Base-by-base conservation (phyloP, 2,888 invertebrate genomes). In the Drosophila subsilvestris region DNA sequence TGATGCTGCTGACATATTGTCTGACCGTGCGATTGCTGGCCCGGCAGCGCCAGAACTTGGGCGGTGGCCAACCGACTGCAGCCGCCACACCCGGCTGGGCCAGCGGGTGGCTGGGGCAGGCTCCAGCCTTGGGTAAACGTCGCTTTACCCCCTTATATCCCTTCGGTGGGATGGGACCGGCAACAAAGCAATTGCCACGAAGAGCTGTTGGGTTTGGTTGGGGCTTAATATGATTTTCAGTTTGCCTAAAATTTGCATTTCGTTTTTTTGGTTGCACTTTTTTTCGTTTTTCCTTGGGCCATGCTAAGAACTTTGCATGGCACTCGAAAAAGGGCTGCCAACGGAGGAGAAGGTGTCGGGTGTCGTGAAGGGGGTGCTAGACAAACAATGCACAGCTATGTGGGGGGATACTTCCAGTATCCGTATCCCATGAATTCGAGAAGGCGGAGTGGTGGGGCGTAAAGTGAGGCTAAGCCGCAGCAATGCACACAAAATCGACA, bases 1-100 rank as follows among this genome's bases (percentile, higher is more conserved):
- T 99, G 79, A 99, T 99, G 98, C 94, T 98, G 89, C 93, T 98
- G 69, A 98, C 98, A n/a, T 99, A 98, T 90, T 96, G 97, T 6
- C 93, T 98, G 80, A 99, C 99, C 0, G 97, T 98, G 18, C 94
- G 96, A 65, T 93, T 98, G 29, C 93, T 99, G 88, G 97, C 97
- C 44, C 93, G 95, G 70, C 97, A 98, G 92, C 94, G 95, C 80
- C 96, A 96, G 90, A 96, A 96, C 76, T 90, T 95, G 70, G 94
- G 94, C 22, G 91, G 92, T 27, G 86, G 86, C 27, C 84, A 88
- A 55, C 80, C 86, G 63, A 79, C 81, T 22, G 67, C 81, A 20
- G 76, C 90, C 20, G 83, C 84, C 17, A 81, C 90, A 0, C 93
- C 94, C 60, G 95, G 96, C 61, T 95, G 96, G 96, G 95, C 95